These are phyloP conservation scores for Lonchura striata DNA, from an alignment of 2,113 vertebrate species.

Conservation along the genomic window DNA sequence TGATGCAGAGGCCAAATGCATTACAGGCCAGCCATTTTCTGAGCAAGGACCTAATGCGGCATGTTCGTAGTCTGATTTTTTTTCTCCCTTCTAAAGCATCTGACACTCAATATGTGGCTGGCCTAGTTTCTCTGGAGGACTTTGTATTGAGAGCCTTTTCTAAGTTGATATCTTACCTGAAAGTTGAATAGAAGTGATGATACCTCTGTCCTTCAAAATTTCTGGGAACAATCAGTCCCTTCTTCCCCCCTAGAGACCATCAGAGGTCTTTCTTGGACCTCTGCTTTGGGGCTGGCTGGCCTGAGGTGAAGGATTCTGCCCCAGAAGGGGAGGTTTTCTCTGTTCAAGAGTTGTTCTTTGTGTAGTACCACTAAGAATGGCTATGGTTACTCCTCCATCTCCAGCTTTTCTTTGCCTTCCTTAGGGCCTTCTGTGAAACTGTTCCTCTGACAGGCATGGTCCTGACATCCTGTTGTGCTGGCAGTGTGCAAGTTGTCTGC, in stretches of 20 bases:
- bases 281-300: not conserved
- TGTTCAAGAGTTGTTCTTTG: not conserved
- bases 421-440: not conserved
- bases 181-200: not conserved
- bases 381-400: not conserved
- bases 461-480: not conserved
- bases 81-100: not conserved
- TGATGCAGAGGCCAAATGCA: not conserved
- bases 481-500: not conserved
- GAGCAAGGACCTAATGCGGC: not conserved
- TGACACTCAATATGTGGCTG: not conserved
- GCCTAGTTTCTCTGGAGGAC: not conserved
- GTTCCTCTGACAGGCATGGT: not conserved
- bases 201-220: not conserved
- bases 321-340: not conserved
- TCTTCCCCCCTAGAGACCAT: not conserved
- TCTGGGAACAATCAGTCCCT: not conserved
- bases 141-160: not conserved
- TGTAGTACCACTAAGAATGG: not conserved
- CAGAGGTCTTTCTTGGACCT: not conserved
- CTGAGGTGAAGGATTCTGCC: not conserved
- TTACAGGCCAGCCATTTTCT: not conserved
- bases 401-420: not conserved
- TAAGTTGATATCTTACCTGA: not conserved
- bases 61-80: not conserved